Evolutionary conservation across 1,140 invertebrate species (phyloP).

Genomic region (Lepidotrigona ventralis): DNA sequence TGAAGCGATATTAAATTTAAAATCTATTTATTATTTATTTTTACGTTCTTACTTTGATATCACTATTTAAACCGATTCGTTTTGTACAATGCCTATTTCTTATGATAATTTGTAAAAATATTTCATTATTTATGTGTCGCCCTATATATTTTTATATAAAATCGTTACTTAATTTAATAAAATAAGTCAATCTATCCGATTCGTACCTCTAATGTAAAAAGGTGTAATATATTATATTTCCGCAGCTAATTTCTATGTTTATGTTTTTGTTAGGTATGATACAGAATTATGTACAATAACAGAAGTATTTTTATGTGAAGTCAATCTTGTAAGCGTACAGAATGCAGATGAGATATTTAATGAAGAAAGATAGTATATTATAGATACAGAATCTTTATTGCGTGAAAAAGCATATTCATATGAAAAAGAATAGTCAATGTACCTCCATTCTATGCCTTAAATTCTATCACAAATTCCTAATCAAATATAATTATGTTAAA

Average conservation of each 20-base stretch:
- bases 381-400: slow-evolving; percentile 67
- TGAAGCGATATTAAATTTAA: slow-evolving; percentile 68
- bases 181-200: slow-evolving; percentile 72
- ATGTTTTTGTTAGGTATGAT: slow-evolving; percentile 64
- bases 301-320: slow-evolving; percentile 74
- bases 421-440: slow-evolving; percentile 77
- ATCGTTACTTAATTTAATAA: slow-evolving; percentile 77
- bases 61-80: slow-evolving; percentile 73
- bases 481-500: neutral
- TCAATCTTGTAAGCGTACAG: slow-evolving; percentile 76
- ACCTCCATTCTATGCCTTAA: slow-evolving; percentile 72
- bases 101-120: slow-evolving; percentile 76
- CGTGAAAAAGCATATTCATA: slow-evolving; percentile 71
- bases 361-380: slow-evolving; percentile 60
- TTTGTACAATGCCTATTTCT: slow-evolving; percentile 74
- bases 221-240: slow-evolving; percentile 75
- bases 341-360: slow-evolving; percentile 71
- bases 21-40: slow-evolving; percentile 80
- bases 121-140: slow-evolving; percentile 78
- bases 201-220: slow-evolving; percentile 77
- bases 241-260: slow-evolving; percentile 60
- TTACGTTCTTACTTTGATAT: slow-evolving; percentile 68
- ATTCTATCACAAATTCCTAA: slow-evolving; percentile 63
- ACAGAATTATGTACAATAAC: slow-evolving; percentile 73
- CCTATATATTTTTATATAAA: slow-evolving; percentile 74